A percentile compares a stretch with the other conserved stretches of the same genome.
Evolutionary conservation across 2,113 vertebrate species (phyloP).

Genomic region (Sapajus apella): DNA sequence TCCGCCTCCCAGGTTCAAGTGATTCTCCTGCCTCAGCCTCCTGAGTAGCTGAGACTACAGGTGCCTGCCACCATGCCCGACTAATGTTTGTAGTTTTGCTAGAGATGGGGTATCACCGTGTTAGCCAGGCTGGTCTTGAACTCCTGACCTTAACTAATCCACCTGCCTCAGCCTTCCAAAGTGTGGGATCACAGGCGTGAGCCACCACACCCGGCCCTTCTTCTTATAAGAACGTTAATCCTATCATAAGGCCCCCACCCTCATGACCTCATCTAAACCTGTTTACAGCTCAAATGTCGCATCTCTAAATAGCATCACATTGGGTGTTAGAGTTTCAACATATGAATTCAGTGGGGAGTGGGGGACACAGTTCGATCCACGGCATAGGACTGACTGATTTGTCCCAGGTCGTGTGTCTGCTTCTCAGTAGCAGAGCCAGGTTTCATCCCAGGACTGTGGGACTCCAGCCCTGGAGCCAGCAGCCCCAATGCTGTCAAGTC

Average conservation of each 20-base stretch:
- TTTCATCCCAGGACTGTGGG: not conserved
- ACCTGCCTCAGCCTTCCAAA: no score
- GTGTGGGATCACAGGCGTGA: no score
- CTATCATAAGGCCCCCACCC: not conserved
- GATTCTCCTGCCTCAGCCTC: no score
- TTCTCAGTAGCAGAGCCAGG: not conserved
- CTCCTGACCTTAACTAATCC: no score
- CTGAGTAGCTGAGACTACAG: no score
- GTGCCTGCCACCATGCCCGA: no score
- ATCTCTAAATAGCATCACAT: rapidly evolving
- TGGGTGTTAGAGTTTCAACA: not conserved
- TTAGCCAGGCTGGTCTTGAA: not conserved
- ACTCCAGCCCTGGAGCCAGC: not conserved
- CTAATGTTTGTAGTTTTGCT: no score
- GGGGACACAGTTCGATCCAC: not conserved
- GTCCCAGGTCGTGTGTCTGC: not conserved
- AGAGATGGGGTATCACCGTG: no score
- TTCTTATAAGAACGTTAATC: not conserved
- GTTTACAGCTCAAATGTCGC: not conserved
- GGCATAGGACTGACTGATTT: not conserved
- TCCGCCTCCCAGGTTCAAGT: no score
- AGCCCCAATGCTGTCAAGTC: rapidly evolving
- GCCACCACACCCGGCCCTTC: no score
- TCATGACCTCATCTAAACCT: not conserved
- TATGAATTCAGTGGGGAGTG: not conserved